Evolutionary conservation across 2,113 vertebrate species (phyloP).

Genomic region (Colius striatus): DNA sequence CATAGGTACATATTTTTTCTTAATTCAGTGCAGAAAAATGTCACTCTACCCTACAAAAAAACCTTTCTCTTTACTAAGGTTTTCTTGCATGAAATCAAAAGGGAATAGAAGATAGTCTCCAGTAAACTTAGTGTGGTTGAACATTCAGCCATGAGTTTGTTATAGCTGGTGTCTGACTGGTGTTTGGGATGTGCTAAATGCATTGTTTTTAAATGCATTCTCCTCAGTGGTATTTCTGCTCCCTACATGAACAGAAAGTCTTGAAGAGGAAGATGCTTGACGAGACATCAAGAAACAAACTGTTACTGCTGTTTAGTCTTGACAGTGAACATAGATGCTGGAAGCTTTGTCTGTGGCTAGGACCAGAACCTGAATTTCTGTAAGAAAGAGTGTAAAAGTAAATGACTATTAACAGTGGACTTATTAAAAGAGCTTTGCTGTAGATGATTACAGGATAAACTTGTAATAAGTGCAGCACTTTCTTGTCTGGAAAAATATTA

Average conservation of each 20-base stretch:
- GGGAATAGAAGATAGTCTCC: background rate
- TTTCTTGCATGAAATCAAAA: background rate
- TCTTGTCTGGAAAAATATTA: background rate
- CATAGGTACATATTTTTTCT: slow-evolving; percentile 79
- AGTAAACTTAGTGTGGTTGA: background rate
- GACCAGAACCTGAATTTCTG: background rate
- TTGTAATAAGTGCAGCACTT: background rate
- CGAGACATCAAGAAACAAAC: background rate
- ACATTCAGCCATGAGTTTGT: background rate
- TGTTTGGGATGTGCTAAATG: background rate
- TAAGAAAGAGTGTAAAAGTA: background rate
- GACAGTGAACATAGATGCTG: background rate
- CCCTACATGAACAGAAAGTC: background rate
- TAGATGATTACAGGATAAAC: background rate
- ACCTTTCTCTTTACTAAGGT: background rate
- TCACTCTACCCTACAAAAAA: background rate
- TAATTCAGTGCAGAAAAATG: background rate
- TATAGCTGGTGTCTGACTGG: background rate
- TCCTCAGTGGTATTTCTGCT: background rate
- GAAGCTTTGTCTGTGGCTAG: background rate
- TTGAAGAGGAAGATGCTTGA: background rate
- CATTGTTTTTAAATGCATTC: background rate
- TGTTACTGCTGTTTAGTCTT: background rate
- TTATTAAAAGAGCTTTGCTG: background rate
- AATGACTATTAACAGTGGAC: background rate